Conservation (phyloP, 2,888 invertebrate species). For the Cyaniris semiargus region DNA sequence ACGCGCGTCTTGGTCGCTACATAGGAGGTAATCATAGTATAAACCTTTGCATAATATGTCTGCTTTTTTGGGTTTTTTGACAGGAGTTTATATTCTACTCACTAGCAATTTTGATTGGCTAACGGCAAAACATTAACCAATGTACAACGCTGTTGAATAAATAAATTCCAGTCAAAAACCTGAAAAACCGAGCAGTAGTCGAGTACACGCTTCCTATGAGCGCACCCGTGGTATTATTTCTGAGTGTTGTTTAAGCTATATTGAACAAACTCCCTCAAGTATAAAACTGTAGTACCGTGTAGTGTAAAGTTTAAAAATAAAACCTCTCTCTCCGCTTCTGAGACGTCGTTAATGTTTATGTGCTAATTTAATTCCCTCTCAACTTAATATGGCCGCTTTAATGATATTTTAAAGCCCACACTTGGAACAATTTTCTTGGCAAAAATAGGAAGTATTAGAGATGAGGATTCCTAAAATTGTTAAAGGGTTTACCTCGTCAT, state of each 20-base stretch:
- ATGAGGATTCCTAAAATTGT: not conserved
- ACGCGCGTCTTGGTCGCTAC: too few relatives aligned
- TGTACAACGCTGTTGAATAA: too few relatives aligned
- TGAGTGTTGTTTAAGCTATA: not conserved
- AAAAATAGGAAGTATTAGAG: not conserved
- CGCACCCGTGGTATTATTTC: not conserved
- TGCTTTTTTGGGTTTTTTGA: too few relatives aligned
- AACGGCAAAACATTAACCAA: too few relatives aligned
- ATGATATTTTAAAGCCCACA: slow-evolving; percentile 7
- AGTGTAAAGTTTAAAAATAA: slow-evolving; percentile 32
- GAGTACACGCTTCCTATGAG: not conserved
- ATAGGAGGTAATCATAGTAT: too few relatives aligned
- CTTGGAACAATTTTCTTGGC: not conserved
- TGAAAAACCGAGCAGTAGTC: not conserved
- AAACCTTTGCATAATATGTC: too few relatives aligned
- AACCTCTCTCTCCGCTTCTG: slow-evolving; percentile 18
- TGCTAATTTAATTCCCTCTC: slow-evolving; percentile 9
- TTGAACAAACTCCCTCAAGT: not conserved
- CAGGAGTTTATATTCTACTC: too few relatives aligned
- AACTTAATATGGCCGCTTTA: slow-evolving; percentile 5
- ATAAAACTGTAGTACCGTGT: slow-evolving; percentile 28
- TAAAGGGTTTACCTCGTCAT: not conserved
- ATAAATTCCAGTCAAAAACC: not conserved
- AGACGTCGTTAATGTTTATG: slow-evolving; percentile 20
- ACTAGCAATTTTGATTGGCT: too few relatives aligned